Evolutionary conservation across 2,888 invertebrate species (phyloP).

Genomic region (Apotomis capreana): DNA sequence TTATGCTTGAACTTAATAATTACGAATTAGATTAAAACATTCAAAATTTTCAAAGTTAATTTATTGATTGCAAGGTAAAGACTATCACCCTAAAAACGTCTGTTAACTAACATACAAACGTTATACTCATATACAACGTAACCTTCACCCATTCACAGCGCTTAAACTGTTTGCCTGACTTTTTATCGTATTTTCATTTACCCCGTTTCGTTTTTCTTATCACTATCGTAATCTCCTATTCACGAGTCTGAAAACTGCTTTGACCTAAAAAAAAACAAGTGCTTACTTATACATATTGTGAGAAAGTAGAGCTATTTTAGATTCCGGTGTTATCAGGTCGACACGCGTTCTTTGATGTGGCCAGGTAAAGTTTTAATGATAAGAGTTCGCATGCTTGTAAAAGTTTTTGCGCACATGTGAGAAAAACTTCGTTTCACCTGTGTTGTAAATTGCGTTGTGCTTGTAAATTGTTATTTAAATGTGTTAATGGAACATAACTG

Average conservation of each 20-base stretch:
- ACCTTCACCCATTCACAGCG: slow-evolving; percentile 7
- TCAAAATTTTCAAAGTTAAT: too few species aligned
- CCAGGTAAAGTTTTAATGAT: too few species aligned
- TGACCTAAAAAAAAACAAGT: slow-evolving; percentile 34
- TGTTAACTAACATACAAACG: neutral
- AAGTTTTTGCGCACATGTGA: too few species aligned
- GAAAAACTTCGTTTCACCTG: too few species aligned
- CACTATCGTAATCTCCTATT: slow-evolving; percentile 29
- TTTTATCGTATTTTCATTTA: slow-evolving; percentile 17
- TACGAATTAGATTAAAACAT: too few species aligned
- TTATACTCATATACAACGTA: neutral
- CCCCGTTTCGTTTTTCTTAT: slow-evolving; percentile 34
- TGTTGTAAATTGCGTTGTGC: too few species aligned
- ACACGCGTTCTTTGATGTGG: neutral
- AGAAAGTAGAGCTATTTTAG: slow-evolving; percentile 27
- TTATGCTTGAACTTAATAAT: too few species aligned
- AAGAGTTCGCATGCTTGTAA: too few species aligned
- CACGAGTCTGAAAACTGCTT: slow-evolving; percentile 13
- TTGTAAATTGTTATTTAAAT: too few species aligned
- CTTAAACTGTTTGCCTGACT: slow-evolving; percentile 1
- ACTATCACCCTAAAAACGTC: neutral
- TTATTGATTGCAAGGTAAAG: neutral
- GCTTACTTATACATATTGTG: slow-evolving; percentile 17
- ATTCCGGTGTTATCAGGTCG: slow-evolving; percentile 6
- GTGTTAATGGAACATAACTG: too few species aligned